Conservation (phyloP, 2,113 vertebrate species). For the Syngnathoides biaculeatus region DNA sequence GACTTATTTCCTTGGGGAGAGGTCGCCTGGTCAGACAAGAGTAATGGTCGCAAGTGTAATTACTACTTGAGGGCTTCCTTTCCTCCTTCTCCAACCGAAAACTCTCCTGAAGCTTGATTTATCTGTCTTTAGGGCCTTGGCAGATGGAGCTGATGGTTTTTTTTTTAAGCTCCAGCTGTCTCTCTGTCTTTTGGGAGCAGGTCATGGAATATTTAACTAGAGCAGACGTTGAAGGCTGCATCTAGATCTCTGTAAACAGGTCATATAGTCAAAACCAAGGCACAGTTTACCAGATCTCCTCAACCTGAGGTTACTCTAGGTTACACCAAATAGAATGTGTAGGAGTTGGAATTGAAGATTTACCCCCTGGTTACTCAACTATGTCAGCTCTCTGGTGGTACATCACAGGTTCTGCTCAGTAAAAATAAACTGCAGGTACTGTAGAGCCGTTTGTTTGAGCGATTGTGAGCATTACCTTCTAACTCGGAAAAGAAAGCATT, state of each 20-base stretch:
- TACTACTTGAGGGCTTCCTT: slow-evolving; percentile 48
- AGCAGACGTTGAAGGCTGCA: slow-evolving; percentile 17
- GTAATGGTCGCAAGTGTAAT: slow-evolving; percentile 49
- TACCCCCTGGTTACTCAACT: background rate
- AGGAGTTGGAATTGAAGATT: background rate
- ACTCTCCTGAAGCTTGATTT: slow-evolving; percentile 6
- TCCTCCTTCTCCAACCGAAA: slow-evolving; percentile 36
- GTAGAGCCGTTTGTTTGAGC: background rate
- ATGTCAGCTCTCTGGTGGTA: background rate
- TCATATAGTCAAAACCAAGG: slow-evolving; percentile 1
- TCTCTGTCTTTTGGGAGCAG: slow-evolving; percentile 19
- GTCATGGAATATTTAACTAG: slow-evolving; percentile 13
- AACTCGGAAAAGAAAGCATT: too few species aligned
- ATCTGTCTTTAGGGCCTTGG: slow-evolving; percentile 21
- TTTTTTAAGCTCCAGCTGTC: slow-evolving; percentile 17
- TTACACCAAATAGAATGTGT: background rate
- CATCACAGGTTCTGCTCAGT: background rate
- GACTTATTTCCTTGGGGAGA: slow-evolving; percentile 37
- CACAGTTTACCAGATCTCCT: background rate
- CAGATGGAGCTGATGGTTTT: slow-evolving; percentile 26
- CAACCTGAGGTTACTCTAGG: background rate
- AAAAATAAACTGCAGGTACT: background rate
- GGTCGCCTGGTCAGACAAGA: slow-evolving; percentile 43
- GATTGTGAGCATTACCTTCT: too few species aligned
- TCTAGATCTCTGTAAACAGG: background rate